Conservation (phyloP, 1,140 invertebrate species). For the Melanaphis sacchari region DNA sequence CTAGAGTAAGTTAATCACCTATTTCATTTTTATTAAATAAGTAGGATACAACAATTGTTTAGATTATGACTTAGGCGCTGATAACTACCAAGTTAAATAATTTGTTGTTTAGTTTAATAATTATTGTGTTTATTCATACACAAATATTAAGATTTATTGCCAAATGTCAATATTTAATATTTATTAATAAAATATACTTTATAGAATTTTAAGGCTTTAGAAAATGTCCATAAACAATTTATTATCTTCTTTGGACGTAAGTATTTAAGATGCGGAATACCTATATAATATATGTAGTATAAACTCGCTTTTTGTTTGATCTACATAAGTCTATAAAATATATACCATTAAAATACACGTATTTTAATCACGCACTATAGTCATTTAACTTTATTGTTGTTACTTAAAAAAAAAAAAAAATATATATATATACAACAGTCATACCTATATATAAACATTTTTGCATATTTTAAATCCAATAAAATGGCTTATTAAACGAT, state of each 20-base stretch:
- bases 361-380: neutral
- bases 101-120: neutral
- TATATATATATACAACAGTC: no score
- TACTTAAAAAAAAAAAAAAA: neutral
- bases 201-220: neutral
- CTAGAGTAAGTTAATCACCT: neutral
- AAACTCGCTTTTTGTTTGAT: neutral
- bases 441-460: neutral
- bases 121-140: neutral
- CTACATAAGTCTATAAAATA: neutral
- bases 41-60: neutral
- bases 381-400: neutral
- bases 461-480: neutral
- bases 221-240: neutral
- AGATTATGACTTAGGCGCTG: neutral
- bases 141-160: neutral
- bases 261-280: neutral
- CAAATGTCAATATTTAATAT: neutral
- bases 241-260: neutral
- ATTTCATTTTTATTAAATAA: neutral
- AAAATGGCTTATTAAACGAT: neutral
- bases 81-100: neutral
- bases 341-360: neutral
- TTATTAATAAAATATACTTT: neutral
- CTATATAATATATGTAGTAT: neutral